These are phyloP conservation scores for Pachypeltis micranthus DNA, from an alignment of 1,140 invertebrate species.

Conservation along the genomic window DNA sequence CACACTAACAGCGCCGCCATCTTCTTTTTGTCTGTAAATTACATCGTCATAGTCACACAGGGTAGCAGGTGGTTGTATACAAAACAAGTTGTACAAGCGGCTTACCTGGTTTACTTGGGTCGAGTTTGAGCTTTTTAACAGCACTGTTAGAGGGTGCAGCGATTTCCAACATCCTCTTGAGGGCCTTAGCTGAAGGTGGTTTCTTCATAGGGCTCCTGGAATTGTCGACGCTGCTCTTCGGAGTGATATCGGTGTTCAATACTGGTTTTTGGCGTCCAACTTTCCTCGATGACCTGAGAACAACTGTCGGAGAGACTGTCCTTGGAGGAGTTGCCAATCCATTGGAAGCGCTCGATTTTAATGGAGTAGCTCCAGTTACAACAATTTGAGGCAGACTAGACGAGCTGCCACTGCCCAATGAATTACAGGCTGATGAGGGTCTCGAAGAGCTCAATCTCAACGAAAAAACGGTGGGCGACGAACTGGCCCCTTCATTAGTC, in stretches of 20 bases:
- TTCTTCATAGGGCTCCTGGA: neutral
- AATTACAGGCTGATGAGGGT: too few relatives aligned
- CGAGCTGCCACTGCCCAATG: too few relatives aligned
- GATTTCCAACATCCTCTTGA: neutral
- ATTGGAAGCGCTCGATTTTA: too few relatives aligned
- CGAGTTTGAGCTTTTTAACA: neutral
- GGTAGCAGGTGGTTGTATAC: neutral
- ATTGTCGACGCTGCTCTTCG: neutral
- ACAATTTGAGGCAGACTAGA: too few relatives aligned
- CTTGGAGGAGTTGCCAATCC: neutral
- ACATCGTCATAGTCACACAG: neutral
- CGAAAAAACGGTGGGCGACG: too few relatives aligned
- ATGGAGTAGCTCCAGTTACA: too few relatives aligned
- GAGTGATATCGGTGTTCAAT: neutral
- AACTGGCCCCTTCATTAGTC: too few relatives aligned
- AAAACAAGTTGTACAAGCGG: neutral
- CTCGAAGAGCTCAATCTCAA: too few relatives aligned
- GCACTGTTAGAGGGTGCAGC: neutral
- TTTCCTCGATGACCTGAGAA: neutral
- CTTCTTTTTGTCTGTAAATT: constrained; percentile 14
- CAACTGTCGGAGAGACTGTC: neutral
- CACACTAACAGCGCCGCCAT: constrained; percentile 10
- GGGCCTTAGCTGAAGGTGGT: neutral
- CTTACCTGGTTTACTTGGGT: neutral
- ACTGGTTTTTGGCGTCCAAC: too few relatives aligned